These are phyloP conservation scores for Hiodon alosoides DNA, from an alignment of 2,113 vertebrate genomes.

Conservation along the genomic window DNA sequence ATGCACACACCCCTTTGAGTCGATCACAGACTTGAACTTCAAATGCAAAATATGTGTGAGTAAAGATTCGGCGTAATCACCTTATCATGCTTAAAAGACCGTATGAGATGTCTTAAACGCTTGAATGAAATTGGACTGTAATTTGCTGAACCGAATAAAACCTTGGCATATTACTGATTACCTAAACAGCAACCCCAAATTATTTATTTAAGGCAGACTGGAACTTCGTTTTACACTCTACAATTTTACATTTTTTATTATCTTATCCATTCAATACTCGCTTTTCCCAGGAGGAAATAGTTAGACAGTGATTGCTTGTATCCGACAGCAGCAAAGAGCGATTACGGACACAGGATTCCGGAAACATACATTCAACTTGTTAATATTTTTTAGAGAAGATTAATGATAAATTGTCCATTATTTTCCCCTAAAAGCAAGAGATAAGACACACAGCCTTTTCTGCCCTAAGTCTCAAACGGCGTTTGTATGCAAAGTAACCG, in stretches of 20 bases:
- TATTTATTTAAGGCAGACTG: not conserved
- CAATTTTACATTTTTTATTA: not conserved
- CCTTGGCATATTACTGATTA: too few species aligned
- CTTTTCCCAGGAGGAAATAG: conserved; percentile 40
- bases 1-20: too few species aligned
- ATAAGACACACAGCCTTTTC: conserved; percentile 78
- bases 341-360: conserved; percentile 53
- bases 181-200: not conserved
- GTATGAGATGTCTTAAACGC: not conserved
- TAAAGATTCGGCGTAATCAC: too few species aligned
- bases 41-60: too few species aligned
- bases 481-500: conserved; percentile 84
- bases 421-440: conserved; percentile 75
- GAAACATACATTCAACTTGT: conserved; percentile 72
- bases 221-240: not conserved
- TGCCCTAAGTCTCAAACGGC: conserved; percentile 70
- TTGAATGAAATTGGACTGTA: not conserved
- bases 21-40: too few species aligned
- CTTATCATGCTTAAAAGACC: not conserved
- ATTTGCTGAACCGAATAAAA: not conserved
- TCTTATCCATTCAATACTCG: conserved; percentile 1
- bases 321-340: conserved; percentile 49
- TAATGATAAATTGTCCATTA: conserved; percentile 85
- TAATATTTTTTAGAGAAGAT: conserved; percentile 75
- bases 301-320: conserved; percentile 40